Percentiles rank a stretch among this genome's conserved stretches.
These are phyloP conservation scores for Lemur catta DNA, from an alignment of 2,797 vertebrate genomes.

Conservation along the genomic window DNA sequence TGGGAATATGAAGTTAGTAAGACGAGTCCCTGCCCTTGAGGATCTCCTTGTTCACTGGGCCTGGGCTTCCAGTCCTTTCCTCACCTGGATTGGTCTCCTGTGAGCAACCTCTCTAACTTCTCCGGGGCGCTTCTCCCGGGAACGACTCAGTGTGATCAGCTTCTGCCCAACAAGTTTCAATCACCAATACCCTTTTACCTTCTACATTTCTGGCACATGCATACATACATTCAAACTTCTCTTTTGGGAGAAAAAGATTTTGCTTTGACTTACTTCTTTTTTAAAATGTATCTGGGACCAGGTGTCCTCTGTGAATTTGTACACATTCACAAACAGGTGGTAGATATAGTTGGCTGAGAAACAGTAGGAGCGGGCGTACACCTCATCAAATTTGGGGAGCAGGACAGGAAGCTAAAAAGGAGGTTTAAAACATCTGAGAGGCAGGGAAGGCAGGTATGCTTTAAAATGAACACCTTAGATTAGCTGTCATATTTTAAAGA, in stretches of 20 bases:
- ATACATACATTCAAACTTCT: background rate
- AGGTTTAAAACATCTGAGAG: background rate
- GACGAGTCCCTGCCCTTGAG: too few relatives aligned
- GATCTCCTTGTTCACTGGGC: background rate
- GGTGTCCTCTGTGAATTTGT: constrained; percentile 90
- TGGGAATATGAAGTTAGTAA: background rate
- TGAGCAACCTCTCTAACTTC: background rate
- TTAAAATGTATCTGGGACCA: constrained; percentile 92
- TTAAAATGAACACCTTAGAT: background rate
- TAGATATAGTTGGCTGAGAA: constrained; percentile 92
- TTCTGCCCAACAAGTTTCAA: background rate
- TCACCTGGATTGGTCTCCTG: background rate
- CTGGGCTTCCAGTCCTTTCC: background rate
- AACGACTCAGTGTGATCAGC: background rate
- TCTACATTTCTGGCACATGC: background rate
- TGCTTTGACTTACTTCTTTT: constrained; percentile 87
- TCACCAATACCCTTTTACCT: background rate
- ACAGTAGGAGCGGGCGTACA: constrained; percentile 90
- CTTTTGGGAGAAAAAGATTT: background rate
- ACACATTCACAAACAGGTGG: constrained; percentile 90
- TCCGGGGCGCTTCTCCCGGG: background rate
- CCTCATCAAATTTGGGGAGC: constrained; percentile 81
- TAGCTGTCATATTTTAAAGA: background rate
- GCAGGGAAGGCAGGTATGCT: background rate
- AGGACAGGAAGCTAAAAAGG: constrained; percentile 86